These are phyloP conservation scores for Gymnopithys bicolor DNA, from an alignment of 2,797 vertebrate species.

Conservation along the genomic window DNA sequence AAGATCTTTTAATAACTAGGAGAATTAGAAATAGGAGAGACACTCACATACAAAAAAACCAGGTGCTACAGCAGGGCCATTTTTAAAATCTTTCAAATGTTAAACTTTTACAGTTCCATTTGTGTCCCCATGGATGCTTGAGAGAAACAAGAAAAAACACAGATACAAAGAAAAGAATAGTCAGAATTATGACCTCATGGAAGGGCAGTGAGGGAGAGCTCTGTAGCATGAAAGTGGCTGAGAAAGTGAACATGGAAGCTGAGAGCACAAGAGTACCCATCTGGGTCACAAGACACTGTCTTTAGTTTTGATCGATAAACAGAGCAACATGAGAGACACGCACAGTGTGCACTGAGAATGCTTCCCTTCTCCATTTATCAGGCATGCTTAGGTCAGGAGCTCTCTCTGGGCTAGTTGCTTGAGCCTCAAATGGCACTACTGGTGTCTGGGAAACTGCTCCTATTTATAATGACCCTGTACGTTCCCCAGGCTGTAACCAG, in stretches of 20 bases:
- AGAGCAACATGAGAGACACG: rapidly evolving
- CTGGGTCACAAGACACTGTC: background rate
- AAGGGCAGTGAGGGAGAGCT: background rate
- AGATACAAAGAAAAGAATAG: background rate
- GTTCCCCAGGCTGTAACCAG: background rate
- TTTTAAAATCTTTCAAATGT: background rate
- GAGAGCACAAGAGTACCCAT: background rate
- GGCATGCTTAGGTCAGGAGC: background rate
- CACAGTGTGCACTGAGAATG: background rate
- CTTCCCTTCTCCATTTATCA: background rate
- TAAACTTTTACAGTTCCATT: background rate
- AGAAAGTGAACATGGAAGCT: background rate
- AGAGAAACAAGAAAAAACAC: background rate
- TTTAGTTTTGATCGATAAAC: background rate
- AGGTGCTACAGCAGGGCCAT: background rate
- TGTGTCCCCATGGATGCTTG: background rate
- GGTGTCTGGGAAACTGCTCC: background rate
- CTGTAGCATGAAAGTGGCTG: background rate
- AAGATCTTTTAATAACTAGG: background rate
- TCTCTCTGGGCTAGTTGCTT: background rate
- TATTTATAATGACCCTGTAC: background rate
- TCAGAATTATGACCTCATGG: background rate
- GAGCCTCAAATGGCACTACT: background rate
- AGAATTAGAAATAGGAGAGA: background rate
- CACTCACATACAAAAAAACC: rapidly evolving